These are phyloP conservation scores for Dastarcus helophoroides DNA, from an alignment of 2,888 invertebrate species.

Conservation along the genomic window DNA sequence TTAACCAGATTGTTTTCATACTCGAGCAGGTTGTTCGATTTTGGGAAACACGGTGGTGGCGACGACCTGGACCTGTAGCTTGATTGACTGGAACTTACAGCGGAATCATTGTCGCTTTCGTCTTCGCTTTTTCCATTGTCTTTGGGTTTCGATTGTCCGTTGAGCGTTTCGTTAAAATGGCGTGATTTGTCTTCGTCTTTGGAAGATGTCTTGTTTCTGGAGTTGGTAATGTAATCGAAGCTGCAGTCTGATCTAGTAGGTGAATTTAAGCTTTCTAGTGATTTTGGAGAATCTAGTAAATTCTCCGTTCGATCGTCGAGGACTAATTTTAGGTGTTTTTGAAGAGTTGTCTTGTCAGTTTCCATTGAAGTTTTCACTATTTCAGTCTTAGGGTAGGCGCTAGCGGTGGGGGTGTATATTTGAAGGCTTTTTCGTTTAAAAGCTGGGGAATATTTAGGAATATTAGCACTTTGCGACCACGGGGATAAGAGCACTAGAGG, in stretches of 20 bases:
- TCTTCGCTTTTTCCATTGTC: constrained; percentile 27
- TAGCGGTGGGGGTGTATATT: constrained; percentile 37
- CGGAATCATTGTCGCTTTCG: constrained; percentile 79
- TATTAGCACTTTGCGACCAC: constrained; percentile 34
- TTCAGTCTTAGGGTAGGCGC: constrained; percentile 1
- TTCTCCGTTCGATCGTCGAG: constrained; percentile 18
- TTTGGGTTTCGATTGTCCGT: constrained; percentile 5
- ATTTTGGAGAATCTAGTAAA: constrained; percentile 39
- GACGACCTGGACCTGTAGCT: constrained; percentile 68
- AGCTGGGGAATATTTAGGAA: constrained; percentile 73
- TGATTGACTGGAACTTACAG: constrained; percentile 74
- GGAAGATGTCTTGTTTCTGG: constrained; percentile 13
- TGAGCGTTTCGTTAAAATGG: constrained; percentile 2
- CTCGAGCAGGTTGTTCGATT: constrained; percentile 17
- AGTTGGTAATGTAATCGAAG: constrained; percentile 41
- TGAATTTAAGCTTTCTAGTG: constrained; percentile 46
- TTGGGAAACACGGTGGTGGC: constrained; percentile 55
- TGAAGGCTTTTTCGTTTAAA: constrained; percentile 66
- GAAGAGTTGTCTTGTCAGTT: background rate
- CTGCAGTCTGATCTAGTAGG: constrained; percentile 47
- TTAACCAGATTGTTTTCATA: constrained; percentile 8
- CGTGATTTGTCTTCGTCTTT: constrained; percentile 9
- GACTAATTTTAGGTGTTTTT: constrained; percentile 16
- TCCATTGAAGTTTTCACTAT: constrained; percentile 5
- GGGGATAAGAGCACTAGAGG: constrained; percentile 25